Evolutionary conservation across 2,113 vertebrate species (phyloP), one percentile per base, ranked within the genome.

Genomic region (Epinephelus fuscoguttatus): DNA sequence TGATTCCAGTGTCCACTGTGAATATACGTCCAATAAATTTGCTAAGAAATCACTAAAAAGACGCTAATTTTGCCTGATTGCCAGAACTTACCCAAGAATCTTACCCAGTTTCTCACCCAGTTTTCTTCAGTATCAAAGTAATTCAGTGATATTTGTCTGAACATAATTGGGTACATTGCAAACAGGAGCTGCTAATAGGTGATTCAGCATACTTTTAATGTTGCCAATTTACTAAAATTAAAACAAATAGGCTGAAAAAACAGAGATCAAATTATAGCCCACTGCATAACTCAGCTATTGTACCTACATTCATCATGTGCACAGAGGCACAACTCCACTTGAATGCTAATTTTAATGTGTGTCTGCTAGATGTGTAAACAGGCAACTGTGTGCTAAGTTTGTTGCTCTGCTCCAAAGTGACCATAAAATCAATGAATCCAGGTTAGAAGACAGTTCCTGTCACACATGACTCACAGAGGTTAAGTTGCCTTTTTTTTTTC

Each of bases 331-430:
- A n/a, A 57, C 55, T 17, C 25, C 56, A 23, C 17, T 10, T 25
- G n/a, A 53, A 53, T 70, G 19, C 18, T 70, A 15, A 19, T n/a
- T 21, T 37, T 21, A 17, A 25, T n/a, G 18, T 15, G 6, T 47
- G 37, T 57, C 15, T 59, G 19, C 33, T 6, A 12, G 52, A 70
- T 55, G 14, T 8, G 18, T 27, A 19, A 49, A 45, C 25, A 45
- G 40, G 13, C 7, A 27, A 18, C 2, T 49, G 23, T 49, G 11
- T 42, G 10, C 40, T 27, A 40, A 60, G 69, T 8, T 42, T 57
- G 64, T 37, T 40, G 55, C 19, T 62, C 19, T 78, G 18, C 25
- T 45, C 42, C 12, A 25, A 74, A 52, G 23, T 71, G 73, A 42
- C 40, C 6, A 17, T 50, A n/a, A 78, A 49, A 61, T 23, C 45